phyloP scores from a whole-genome alignment of 2,888 invertebrate genomes.

The Volucella zonaria region DNA sequence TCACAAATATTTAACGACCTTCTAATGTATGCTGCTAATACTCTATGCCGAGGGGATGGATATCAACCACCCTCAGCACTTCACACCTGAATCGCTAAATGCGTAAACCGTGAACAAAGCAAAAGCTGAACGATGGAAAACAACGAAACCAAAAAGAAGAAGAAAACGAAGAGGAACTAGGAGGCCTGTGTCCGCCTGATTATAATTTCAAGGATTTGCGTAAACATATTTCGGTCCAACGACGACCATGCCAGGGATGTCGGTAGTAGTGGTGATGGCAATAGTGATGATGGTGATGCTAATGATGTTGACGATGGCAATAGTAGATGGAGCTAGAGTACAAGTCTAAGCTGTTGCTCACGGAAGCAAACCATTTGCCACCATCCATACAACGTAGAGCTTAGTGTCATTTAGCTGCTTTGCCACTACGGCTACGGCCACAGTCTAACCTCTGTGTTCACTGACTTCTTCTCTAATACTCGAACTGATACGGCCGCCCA shows the following conservation, averaged over 20 bases:
- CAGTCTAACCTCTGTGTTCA: background rate
- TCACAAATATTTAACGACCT: constrained; percentile 60
- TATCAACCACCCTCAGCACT: background rate
- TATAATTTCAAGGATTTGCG: constrained; percentile 66
- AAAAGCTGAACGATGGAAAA: too few species aligned
- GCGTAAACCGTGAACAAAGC: background rate
- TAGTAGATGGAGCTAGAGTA: constrained; percentile 7
- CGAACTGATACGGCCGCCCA: background rate
- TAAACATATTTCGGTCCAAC: constrained; percentile 66
- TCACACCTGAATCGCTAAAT: background rate
- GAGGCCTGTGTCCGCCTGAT: constrained; percentile 38
- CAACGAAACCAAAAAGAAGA: background rate
- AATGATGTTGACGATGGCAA: constrained; percentile 5
- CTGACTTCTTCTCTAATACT: too few species aligned
- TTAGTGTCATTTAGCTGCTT: constrained; percentile 58
- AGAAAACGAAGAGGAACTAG: background rate
- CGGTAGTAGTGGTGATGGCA: background rate
- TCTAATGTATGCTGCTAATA: constrained; percentile 33
- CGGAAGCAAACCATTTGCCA: constrained; percentile 46
- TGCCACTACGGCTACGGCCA: constrained; percentile 7
- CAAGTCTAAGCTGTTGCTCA: constrained; percentile 57
- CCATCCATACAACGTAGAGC: constrained; percentile 42
- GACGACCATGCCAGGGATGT: constrained; percentile 21
- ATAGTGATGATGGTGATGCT: constrained; percentile 8
- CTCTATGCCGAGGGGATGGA: background rate